A percentile compares a stretch with the other conserved stretches of the same genome.
Evolutionary conservation across 2,888 invertebrate species (phyloP).

Genomic region (Lamproptera curius): DNA sequence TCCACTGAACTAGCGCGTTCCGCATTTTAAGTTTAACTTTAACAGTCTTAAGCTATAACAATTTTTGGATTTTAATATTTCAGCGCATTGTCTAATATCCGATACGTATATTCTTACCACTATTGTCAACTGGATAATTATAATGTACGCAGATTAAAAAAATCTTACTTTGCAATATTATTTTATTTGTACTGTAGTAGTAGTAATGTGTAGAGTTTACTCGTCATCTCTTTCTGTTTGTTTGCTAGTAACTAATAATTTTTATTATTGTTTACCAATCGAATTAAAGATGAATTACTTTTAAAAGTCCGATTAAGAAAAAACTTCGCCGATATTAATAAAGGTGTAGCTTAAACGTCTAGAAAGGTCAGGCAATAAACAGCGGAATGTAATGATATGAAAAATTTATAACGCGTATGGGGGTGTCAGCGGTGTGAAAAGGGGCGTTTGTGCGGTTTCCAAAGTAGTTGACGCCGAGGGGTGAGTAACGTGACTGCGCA

Average conservation of each 20-base stretch:
- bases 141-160: too few relatives aligned
- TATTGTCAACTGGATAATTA: too few relatives aligned
- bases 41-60: too few relatives aligned
- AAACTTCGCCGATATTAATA: neutral
- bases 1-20: neutral
- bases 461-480: constrained; percentile 14
- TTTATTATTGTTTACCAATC: too few relatives aligned
- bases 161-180: neutral
- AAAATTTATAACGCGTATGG: neutral
- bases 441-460: neutral
- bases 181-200: neutral
- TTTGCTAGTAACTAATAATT: too few relatives aligned
- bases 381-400: neutral
- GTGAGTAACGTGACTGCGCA: constrained; percentile 10
- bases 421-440: neutral
- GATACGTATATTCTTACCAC: too few relatives aligned
- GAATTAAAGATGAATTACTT: too few relatives aligned
- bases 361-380: neutral
- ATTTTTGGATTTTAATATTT: neutral
- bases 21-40: neutral
- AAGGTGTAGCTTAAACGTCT: neutral
- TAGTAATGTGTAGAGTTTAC: neutral
- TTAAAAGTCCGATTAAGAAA: neutral
- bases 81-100: neutral
- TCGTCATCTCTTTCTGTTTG: neutral